Base-by-base conservation (phyloP, 23 tunicate genomes). In the Halocynthia aurantium region DNA sequence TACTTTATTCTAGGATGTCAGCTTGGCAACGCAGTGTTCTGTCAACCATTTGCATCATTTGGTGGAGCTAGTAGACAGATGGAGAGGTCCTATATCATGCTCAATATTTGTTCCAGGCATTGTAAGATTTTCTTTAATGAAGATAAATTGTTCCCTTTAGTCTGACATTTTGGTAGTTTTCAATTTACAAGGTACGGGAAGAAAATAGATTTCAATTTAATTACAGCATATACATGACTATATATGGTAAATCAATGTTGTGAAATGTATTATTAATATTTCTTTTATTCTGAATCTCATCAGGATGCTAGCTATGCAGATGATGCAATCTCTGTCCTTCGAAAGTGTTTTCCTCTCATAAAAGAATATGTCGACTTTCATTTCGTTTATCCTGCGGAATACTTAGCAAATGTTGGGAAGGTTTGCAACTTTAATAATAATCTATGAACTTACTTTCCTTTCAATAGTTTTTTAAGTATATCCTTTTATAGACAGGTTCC, bases 41-140 rank as follows among this genome's bases (percentile, higher is more conserved):
- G 79, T 91, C 22, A 96, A 96, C 65, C 99, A 96, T 76, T 88
- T 96, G 21, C 99, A 96, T 69, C 99, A 96, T 75, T 86, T 96
- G 86, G 99, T 96, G 75, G 95, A 86, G 89, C 86, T 96, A 49
- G 50, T 77, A 61, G 84, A 90, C n/a, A 62, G 93, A 21, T 96
- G 99, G 99, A 74, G 83, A 50, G 99, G 99, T 7, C 96, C 99
- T 7, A 85, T 96, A 6, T 80, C 87, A 6, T 91, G 95, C 69
- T 71, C 92, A 0, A 93, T 96, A 8, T 96, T 96, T 75, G 96
- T 81, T 8, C 99, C 99, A 8, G 80, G 90, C 60, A 73, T 81
- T 77, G 98, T 77, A 55, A 60, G 64, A 7, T n/a, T n/a, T n/a
- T n/a, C n/a, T n/a, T 51, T n/a, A n/a, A n/a, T n/a, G n/a, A n/a